phyloP scores from a whole-genome alignment of 2,113 vertebrate species.

The Neodontobutis hainanensis region DNA sequence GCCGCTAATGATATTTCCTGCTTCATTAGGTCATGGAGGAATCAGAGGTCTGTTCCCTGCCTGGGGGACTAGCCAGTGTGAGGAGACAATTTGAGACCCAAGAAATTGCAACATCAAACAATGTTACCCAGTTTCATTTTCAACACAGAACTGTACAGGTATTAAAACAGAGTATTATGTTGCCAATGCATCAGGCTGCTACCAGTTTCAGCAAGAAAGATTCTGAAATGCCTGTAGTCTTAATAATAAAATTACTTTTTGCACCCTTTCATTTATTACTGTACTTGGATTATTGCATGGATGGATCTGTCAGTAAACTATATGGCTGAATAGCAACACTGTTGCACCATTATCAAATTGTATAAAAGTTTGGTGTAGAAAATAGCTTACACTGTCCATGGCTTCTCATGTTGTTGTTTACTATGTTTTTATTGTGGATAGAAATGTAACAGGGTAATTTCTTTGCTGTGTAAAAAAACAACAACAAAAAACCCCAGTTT shows the following conservation, averaged over 20 bases:
- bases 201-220: slow-evolving; percentile 35
- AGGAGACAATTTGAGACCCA: slow-evolving; percentile 91
- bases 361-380: slow-evolving; percentile 11
- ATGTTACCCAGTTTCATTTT: slow-evolving; percentile 82
- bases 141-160: slow-evolving; percentile 87
- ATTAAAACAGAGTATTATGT: slow-evolving; percentile 36
- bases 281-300: slow-evolving; percentile 28
- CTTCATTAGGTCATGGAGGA: slow-evolving; percentile 87
- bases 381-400: too few relatives aligned
- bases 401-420: slow-evolving; percentile 3
- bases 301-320: slow-evolving; percentile 30
- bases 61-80: slow-evolving; percentile 89
- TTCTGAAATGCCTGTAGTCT: slow-evolving; percentile 5
- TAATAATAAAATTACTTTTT: background rate
- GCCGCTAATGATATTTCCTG: slow-evolving; percentile 72
- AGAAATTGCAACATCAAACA: slow-evolving; percentile 77
- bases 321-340: slow-evolving; percentile 16
- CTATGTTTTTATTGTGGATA: background rate
- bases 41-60: slow-evolving; percentile 83
- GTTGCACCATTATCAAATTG: slow-evolving; percentile 4
- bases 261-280: slow-evolving; percentile 14
- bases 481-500: slow-evolving; percentile 42
- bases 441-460: slow-evolving; percentile 28
- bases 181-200: slow-evolving; percentile 10
- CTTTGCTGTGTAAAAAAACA: slow-evolving; percentile 6